phyloP scores from a whole-genome alignment of 2,888 invertebrate species.

The Sinodicranocentrus sp. region DNA sequence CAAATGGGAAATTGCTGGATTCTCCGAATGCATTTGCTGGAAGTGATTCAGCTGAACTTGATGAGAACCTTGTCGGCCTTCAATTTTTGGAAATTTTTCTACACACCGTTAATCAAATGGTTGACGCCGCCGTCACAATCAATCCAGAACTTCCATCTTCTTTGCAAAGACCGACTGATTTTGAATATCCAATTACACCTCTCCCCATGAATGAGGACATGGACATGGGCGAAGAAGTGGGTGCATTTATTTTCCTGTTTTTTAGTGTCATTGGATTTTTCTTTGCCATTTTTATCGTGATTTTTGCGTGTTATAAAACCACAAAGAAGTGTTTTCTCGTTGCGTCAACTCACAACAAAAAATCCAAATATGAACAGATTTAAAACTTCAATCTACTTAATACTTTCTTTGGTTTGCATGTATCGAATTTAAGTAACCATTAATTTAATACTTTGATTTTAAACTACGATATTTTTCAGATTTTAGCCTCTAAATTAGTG shows the following conservation, averaged over 20 bases:
- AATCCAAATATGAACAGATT: conserved; percentile 57
- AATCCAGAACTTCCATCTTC: background rate
- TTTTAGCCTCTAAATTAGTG: no score
- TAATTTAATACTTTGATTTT: no score
- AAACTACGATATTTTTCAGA: no score
- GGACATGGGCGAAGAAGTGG: conserved; percentile 16
- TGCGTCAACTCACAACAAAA: conserved; percentile 5
- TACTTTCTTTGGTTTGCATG: no score
- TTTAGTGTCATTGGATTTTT: conserved; percentile 42
- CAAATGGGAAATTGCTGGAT: background rate
- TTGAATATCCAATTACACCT: background rate
- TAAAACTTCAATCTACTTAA: background rate
- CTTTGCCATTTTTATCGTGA: conserved; percentile 20
- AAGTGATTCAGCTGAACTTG: background rate
- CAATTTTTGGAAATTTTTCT: conserved; percentile 42
- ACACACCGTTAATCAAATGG: conserved; percentile 35
- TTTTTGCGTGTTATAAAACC: conserved; percentile 1
- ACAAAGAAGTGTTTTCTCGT: conserved; percentile 7
- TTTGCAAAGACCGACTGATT: background rate
- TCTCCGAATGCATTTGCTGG: conserved; percentile 12
- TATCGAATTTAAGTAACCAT: no score
- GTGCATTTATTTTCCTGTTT: conserved; percentile 23
- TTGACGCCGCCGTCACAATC: background rate
- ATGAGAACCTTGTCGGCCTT: conserved; percentile 12
- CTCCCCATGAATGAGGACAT: background rate